phyloP scores from a whole-genome alignment of 53 echinoderm and acorn worm species.

The Astropecten irregularis region DNA sequence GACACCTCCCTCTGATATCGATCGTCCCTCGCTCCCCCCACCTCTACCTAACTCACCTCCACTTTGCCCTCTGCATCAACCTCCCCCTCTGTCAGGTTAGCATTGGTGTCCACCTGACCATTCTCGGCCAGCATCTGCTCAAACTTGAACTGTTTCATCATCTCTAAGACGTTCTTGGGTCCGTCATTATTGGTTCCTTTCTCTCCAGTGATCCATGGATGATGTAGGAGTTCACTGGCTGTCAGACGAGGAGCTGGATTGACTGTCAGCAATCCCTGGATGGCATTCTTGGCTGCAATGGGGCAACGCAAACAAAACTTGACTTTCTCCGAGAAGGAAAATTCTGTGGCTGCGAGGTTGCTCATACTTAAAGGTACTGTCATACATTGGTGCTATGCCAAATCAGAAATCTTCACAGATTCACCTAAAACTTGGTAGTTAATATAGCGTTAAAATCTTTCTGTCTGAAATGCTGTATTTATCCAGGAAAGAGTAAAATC shows the following conservation, averaged over 20 bases:
- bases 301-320: background rate
- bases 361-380: too few relatives aligned
- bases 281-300: constrained; percentile 88
- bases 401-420: too few relatives aligned
- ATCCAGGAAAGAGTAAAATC: too few relatives aligned
- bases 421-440: too few relatives aligned
- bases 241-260: constrained; percentile 97
- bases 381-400: too few relatives aligned
- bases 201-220: constrained; percentile 97
- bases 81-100: constrained; percentile 45
- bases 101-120: constrained; percentile 50
- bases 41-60: too few relatives aligned
- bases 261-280: constrained; percentile 87
- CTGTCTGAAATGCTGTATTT: too few relatives aligned
- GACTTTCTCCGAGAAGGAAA: too few relatives aligned
- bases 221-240: constrained; percentile 88
- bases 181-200: constrained; percentile 75
- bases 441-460: too few relatives aligned
- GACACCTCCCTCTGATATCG: too few relatives aligned
- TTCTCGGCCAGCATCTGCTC: constrained; percentile 86
- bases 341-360: too few relatives aligned
- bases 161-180: constrained; percentile 93
- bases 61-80: background rate
- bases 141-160: constrained; percentile 99
- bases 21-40: too few relatives aligned